A percentile compares a stretch with the other conserved stretches of the same genome.
phyloP scores from a whole-genome alignment of 1,140 invertebrate genomes.

The Ylistrum balloti region DNA sequence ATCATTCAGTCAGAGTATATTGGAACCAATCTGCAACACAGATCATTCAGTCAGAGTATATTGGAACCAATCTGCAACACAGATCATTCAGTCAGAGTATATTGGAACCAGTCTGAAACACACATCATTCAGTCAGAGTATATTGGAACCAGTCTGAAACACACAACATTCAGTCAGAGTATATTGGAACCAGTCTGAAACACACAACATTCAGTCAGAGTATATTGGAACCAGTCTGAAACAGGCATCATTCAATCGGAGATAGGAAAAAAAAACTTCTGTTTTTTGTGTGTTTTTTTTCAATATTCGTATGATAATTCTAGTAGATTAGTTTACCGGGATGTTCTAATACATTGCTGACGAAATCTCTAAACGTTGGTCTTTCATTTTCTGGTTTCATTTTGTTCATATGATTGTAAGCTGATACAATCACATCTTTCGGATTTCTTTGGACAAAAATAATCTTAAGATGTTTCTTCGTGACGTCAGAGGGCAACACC shows the following conservation, averaged over 20 bases:
- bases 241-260: too few species aligned
- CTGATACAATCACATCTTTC: conserved; percentile 62
- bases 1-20: background rate
- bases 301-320: too few species aligned
- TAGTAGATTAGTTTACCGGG: too few species aligned
- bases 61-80: too few species aligned
- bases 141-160: background rate
- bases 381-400: background rate
- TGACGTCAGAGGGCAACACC: conserved; percentile 48
- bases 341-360: background rate
- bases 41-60: background rate
- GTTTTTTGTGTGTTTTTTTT: too few species aligned
- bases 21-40: background rate
- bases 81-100: too few species aligned
- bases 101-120: background rate
- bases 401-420: conserved; percentile 54
- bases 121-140: background rate
- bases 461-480: conserved; percentile 48
- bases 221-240: too few species aligned
- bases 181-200: too few species aligned
- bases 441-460: conserved; percentile 64
- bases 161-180: background rate
- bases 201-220: background rate
- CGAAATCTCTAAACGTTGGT: background rate
- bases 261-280: too few species aligned